These are phyloP conservation scores for Anniella stebbinsi DNA, from an alignment of 2,797 vertebrate genomes.

Conservation along the genomic window DNA sequence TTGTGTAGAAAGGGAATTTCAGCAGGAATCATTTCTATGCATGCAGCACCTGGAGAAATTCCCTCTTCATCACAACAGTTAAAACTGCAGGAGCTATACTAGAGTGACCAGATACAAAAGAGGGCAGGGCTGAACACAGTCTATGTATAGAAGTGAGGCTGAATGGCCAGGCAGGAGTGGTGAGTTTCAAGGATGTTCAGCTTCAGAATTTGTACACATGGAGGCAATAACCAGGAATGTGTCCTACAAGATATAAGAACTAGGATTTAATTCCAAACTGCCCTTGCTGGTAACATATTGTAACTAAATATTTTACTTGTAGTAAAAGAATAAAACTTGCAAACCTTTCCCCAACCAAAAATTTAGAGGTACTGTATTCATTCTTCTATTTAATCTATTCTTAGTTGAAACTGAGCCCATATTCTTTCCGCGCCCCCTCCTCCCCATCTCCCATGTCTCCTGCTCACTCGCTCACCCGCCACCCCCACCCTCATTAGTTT, in stretches of 20 bases:
- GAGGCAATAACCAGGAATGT: too few relatives aligned
- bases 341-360: background rate
- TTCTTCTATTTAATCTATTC: conserved; percentile 11
- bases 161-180: background rate
- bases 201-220: background rate
- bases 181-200: background rate
- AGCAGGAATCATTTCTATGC: too few relatives aligned
- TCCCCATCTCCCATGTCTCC: conserved; percentile 52
- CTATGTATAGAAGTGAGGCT: background rate
- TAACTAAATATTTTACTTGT: background rate
- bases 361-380: conserved; percentile 35
- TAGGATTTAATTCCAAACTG: background rate
- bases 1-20: too few relatives aligned
- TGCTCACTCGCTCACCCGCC: conserved; percentile 43
- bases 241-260: too few relatives aligned
- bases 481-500: conserved; percentile 79
- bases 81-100: too few relatives aligned
- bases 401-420: conserved; percentile 63
- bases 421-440: conserved; percentile 54
- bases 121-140: too few relatives aligned
- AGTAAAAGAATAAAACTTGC: conserved; percentile 16
- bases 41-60: too few relatives aligned
- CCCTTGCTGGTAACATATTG: background rate
- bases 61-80: too few relatives aligned
- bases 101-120: too few relatives aligned